Evolutionary conservation across 2,888 invertebrate genomes (phyloP).

Genomic region (Standfussiana lucernea): DNA sequence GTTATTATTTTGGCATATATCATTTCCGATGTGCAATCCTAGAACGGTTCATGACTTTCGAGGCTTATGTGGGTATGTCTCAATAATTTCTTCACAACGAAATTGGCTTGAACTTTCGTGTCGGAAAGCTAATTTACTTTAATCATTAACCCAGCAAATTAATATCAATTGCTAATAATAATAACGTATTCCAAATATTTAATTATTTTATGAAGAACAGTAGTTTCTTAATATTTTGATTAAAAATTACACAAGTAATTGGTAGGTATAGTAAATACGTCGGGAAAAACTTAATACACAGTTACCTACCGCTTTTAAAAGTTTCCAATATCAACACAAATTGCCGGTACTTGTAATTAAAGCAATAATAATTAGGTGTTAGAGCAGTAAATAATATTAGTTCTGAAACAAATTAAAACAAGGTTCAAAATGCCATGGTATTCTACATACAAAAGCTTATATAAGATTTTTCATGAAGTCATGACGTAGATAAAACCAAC

Average conservation of each 20-base stretch:
- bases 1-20: conserved; percentile 42
- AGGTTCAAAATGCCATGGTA: not conserved
- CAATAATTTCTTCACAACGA: conserved; percentile 35
- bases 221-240: conserved; percentile 17
- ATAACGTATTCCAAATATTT: conserved; percentile 1
- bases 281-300: not conserved
- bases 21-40: conserved; percentile 23
- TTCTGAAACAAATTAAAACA: not conserved
- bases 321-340: not conserved
- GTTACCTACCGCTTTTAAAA: not conserved
- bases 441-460: not conserved
- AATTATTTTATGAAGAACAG: conserved; percentile 8
- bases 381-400: not conserved
- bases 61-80: conserved; percentile 21
- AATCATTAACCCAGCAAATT: conserved; percentile 25
- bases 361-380: not conserved
- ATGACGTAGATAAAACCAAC: not conserved
- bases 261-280: not conserved
- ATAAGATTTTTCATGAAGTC: not conserved
- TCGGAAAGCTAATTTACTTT: conserved; percentile 15
- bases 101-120: conserved; percentile 38
- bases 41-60: conserved; percentile 15
- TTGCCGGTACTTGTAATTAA: not conserved
- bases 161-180: conserved; percentile 26
- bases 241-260: conserved; percentile 10